A percentile compares a stretch with the other conserved stretches of the same genome.
Evolutionary conservation across 2,113 vertebrate genomes (phyloP).

Genomic region (Rhinichthys klamathensis): DNA sequence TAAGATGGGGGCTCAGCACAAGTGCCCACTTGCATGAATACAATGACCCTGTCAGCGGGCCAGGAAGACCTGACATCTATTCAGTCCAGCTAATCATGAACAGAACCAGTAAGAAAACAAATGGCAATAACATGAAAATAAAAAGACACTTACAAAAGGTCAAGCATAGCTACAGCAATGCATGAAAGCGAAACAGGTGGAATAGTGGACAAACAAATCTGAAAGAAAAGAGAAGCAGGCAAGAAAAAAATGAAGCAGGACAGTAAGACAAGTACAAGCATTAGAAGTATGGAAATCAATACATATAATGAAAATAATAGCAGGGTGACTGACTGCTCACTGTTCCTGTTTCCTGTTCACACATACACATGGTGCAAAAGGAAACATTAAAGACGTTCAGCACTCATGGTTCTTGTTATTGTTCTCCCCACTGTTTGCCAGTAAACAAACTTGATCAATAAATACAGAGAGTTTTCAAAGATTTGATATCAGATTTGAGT

Average conservation of each 20-base stretch:
- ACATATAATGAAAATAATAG: neutral
- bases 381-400: neutral
- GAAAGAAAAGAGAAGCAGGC: constrained; percentile 44
- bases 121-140: neutral
- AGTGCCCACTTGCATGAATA: constrained; percentile 50
- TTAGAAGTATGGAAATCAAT: constrained; percentile 21
- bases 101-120: neutral
- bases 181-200: constrained; percentile 41
- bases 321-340: neutral
- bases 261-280: constrained; percentile 24
- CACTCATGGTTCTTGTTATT: neutral
- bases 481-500: neutral
- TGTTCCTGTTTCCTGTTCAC: neutral
- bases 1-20: constrained; percentile 61
- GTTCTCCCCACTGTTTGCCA: neutral
- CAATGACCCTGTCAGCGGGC: neutral
- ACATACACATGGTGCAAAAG: neutral
- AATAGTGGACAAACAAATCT: constrained; percentile 46
- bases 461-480: neutral
- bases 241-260: neutral
- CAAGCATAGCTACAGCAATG: constrained; percentile 42
- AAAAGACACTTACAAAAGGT: constrained; percentile 43
- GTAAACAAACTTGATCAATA: constrained; percentile 17
- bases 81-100: neutral
- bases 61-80: neutral